These are phyloP conservation scores for Drosophila austrosaltans DNA, from an alignment of 2,888 invertebrate species.

Conservation along the genomic window DNA sequence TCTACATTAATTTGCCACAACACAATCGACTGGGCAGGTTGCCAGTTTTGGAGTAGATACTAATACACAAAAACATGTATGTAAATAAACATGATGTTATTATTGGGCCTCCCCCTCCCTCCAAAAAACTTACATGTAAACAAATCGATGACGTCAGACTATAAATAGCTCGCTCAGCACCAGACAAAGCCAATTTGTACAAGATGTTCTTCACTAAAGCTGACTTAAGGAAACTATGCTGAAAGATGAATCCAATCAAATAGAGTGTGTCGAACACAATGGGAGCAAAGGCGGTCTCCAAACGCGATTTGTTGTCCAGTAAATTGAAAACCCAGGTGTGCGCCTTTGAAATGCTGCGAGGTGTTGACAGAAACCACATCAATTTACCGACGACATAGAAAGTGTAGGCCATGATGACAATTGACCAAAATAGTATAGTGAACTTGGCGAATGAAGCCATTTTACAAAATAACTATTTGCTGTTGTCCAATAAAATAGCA, in stretches of 20 bases:
- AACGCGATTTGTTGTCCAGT: slow-evolving; percentile 79
- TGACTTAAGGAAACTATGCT: slow-evolving; percentile 86
- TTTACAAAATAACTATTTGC: background rate
- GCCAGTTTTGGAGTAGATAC: slow-evolving; percentile 85
- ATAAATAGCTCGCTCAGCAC: slow-evolving; percentile 84
- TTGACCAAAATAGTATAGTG: slow-evolving; percentile 80
- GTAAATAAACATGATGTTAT: slow-evolving; percentile 18
- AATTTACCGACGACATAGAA: slow-evolving; percentile 85
- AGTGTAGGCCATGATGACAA: slow-evolving; percentile 84
- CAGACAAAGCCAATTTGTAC: slow-evolving; percentile 82
- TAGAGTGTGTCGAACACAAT: slow-evolving; percentile 84
- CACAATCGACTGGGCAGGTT: slow-evolving; percentile 83
- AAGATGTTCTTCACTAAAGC: slow-evolving; percentile 84
- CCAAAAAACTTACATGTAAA: slow-evolving; percentile 82
- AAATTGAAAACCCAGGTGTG: slow-evolving; percentile 81
- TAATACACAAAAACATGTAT: slow-evolving; percentile 70
- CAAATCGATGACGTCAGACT: slow-evolving; percentile 83
- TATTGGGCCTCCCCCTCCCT: background rate
- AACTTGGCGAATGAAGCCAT: slow-evolving; percentile 78
- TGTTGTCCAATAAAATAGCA: background rate
- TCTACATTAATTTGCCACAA: slow-evolving; percentile 85
- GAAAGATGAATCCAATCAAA: slow-evolving; percentile 85
- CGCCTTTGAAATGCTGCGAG: slow-evolving; percentile 78
- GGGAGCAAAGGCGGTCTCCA: slow-evolving; percentile 82
- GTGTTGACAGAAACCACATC: slow-evolving; percentile 85